Percentiles rank a stretch among this genome's conserved stretches.
Evolutionary conservation across 53 echinoderm and acorn worm genomes (phyloP).

Genomic region (Paracentrotus lividus): DNA sequence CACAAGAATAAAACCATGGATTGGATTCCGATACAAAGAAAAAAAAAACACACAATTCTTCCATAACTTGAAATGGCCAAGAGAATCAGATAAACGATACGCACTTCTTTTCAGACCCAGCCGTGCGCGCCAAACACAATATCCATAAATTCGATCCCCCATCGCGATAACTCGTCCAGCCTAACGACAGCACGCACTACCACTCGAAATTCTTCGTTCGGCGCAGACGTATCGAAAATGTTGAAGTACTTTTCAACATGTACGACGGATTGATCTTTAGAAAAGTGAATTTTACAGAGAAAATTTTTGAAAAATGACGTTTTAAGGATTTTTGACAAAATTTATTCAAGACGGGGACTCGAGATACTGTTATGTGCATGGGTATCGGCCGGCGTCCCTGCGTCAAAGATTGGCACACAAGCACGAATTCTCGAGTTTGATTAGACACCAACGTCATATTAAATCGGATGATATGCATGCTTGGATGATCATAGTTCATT

Average conservation of each 20-base stretch:
- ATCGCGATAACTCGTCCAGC: slow-evolving; percentile 28
- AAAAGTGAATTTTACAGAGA: neutral
- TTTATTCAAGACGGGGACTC: neutral
- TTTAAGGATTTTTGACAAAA: neutral
- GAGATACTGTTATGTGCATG: no score
- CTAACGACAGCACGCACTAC: slow-evolving; percentile 21
- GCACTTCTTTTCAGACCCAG: slow-evolving; percentile 24
- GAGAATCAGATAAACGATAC: slow-evolving; percentile 5
- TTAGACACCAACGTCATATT: neutral
- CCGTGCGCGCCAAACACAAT: slow-evolving; percentile 48
- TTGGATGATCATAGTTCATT: neutral
- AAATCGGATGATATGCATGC: neutral
- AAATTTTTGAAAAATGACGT: neutral
- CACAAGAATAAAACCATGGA: neutral
- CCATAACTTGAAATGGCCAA: neutral
- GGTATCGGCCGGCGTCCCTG: neutral
- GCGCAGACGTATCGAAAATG: neutral
- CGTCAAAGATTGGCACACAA: neutral
- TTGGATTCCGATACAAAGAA: neutral
- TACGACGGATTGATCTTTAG: neutral
- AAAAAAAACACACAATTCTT: neutral
- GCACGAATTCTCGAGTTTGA: neutral
- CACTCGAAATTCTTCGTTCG: neutral
- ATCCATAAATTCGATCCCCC: slow-evolving; percentile 30
- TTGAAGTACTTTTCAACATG: neutral